Percentiles rank a stretch among this genome's conserved stretches.
Conservation (phyloP, 2,888 invertebrate species). For the Trachelus troglodyta region DNA sequence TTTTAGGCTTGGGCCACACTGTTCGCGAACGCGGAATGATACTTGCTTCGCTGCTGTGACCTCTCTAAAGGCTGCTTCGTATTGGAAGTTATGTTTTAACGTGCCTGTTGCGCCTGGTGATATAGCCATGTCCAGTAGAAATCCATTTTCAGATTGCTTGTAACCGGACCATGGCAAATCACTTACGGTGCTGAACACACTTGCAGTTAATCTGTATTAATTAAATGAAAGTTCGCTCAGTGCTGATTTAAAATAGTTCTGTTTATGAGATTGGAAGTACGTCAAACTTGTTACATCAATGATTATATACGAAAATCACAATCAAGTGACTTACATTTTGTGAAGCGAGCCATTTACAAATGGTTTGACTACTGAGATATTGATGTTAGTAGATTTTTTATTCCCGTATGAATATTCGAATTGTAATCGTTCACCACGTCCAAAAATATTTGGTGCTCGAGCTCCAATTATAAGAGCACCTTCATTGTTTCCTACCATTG, state of each 20-base stretch:
- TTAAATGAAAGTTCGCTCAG: constrained; percentile 23
- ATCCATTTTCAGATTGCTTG: constrained; percentile 81
- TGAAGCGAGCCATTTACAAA: constrained; percentile 76
- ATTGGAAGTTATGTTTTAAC: constrained; percentile 85
- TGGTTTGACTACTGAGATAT: constrained; percentile 85
- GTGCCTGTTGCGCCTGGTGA: constrained; percentile 68
- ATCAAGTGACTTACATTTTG: constrained; percentile 72
- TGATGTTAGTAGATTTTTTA: constrained; percentile 84
- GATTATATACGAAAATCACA: constrained; percentile 1
- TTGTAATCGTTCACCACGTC: constrained; percentile 86
- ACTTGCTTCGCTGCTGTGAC: constrained; percentile 78
- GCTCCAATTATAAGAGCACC: constrained; percentile 83
- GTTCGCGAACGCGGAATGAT: constrained; percentile 88
- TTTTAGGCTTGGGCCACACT: constrained; percentile 90
- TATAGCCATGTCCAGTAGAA: constrained; percentile 81
- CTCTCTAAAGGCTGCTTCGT: constrained; percentile 88
- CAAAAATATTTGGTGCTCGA: constrained; percentile 84
- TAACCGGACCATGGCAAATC: constrained; percentile 88
- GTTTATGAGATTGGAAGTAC: constrained; percentile 6
- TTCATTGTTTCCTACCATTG: constrained; percentile 92
- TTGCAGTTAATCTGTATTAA: constrained; percentile 73
- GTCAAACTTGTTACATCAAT: constrained; percentile 11
- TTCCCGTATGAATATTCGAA: constrained; percentile 89
- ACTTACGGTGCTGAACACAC: constrained; percentile 80
- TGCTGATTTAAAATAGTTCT: neutral